These are phyloP conservation scores for Clytia hemisphaerica DNA, from an alignment of 30 jellyfish, hydroid and myxozoan species.

Conservation along the genomic window DNA sequence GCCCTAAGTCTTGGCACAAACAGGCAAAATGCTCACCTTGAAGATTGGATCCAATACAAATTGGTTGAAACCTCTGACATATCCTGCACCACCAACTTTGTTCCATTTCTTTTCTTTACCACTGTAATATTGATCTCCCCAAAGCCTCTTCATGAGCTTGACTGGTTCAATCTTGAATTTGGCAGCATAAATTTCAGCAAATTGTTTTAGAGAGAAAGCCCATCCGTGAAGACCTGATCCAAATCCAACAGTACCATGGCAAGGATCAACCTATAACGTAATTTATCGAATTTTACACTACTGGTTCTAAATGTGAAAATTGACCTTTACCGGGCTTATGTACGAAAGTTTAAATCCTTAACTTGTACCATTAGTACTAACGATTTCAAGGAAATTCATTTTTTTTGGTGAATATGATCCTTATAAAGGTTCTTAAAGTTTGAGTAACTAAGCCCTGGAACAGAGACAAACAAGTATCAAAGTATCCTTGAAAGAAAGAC, in stretches of 20 bases:
- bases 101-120: conserved; percentile 93
- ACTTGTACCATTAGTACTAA: no score
- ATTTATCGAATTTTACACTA: no score
- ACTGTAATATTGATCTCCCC: conserved; percentile 99
- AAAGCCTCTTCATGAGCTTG: conserved; percentile 83
- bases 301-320: no score
- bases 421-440: not conserved
- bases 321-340: no score
- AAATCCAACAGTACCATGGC: conserved; percentile 96
- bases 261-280: conserved; percentile 75
- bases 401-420: no score
- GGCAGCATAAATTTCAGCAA: conserved; percentile 91
- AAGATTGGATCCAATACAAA: conserved; percentile 90
- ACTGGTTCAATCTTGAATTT: conserved; percentile 86
- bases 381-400: no score
- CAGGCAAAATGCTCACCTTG: no score
- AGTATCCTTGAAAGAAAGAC: not conserved
- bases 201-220: conserved; percentile 94
- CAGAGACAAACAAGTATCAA: not conserved
- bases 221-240: conserved; percentile 99
- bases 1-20: no score
- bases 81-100: conserved; percentile 67
- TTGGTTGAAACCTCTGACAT: conserved; percentile 84
- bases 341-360: no score
- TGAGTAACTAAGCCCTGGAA: not conserved